Percentiles rank a stretch among this genome's conserved stretches.
Conservation (phyloP, 2,113 vertebrate genomes). For the Oxyruncus cristatus region DNA sequence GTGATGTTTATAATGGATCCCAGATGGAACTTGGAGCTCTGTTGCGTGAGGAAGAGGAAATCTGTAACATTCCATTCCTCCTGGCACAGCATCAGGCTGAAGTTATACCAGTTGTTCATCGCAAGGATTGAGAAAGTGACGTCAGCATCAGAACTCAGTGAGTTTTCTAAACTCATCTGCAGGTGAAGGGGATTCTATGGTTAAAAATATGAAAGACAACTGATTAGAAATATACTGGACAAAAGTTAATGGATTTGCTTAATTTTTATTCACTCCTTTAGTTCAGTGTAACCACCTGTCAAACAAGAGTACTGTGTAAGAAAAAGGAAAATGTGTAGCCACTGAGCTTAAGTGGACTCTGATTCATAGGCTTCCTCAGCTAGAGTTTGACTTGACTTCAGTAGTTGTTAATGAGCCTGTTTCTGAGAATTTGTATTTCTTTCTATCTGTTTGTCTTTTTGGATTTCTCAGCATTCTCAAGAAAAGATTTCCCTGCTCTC, state of each 20-base stretch:
- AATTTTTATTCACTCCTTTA: background rate
- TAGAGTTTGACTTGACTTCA: background rate
- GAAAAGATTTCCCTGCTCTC: background rate
- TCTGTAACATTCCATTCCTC: slow-evolving; percentile 90
- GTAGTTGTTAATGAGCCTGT: background rate
- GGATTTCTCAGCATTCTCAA: background rate
- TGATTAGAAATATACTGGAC: slow-evolving; percentile 49
- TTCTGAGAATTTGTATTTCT: background rate
- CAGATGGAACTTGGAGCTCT: slow-evolving; percentile 89
- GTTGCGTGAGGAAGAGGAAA: slow-evolving; percentile 87
- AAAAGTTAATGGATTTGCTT: background rate
- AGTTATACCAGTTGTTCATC: slow-evolving; percentile 96
- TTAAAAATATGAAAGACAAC: slow-evolving; percentile 65
- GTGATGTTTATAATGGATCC: slow-evolving; percentile 89
- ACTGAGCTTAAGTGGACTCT: background rate
- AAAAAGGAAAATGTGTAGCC: background rate
- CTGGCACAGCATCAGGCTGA: slow-evolving; percentile 92
- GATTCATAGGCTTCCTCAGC: background rate
- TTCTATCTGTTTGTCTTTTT: background rate
- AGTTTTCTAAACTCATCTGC: slow-evolving; percentile 90
- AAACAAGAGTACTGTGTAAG: background rate
- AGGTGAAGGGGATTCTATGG: slow-evolving; percentile 93
- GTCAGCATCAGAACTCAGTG: slow-evolving; percentile 80
- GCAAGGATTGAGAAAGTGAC: slow-evolving; percentile 90
- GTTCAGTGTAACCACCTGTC: background rate